These are phyloP conservation scores for Crossoptilon crossoptilon DNA, from an alignment of 2,797 vertebrate species.

Conservation along the genomic window DNA sequence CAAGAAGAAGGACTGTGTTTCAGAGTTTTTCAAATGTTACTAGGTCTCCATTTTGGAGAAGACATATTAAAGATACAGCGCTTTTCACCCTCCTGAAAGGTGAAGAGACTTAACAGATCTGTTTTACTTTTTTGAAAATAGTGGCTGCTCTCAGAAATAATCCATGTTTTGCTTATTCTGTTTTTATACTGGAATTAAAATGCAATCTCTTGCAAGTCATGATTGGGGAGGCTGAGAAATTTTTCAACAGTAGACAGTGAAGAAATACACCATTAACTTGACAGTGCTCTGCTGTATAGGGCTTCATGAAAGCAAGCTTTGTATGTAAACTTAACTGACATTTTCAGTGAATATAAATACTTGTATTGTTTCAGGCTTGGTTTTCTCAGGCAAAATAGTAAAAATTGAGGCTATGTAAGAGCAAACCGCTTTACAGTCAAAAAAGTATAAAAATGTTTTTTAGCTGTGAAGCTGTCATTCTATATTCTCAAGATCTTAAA, in stretches of 20 bases:
- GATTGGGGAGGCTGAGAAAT: not conserved
- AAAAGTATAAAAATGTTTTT: not conserved
- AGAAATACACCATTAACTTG: not conserved
- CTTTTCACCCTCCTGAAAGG: not conserved
- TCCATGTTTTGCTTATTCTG: not conserved
- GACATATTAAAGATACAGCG: not conserved
- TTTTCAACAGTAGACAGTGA: not conserved
- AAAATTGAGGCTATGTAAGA: not conserved
- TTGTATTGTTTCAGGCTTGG: not conserved
- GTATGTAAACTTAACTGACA: not conserved
- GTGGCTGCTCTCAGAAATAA: not conserved
- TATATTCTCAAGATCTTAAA: not conserved
- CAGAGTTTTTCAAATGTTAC: not conserved
- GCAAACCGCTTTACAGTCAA: not conserved
- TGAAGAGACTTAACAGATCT: not conserved
- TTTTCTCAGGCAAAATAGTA: not conserved
- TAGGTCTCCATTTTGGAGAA: constrained; percentile 59
- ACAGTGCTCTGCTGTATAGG: not conserved
- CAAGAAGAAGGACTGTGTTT: constrained; percentile 20
- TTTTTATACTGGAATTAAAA: not conserved
- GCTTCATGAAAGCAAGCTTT: not conserved
- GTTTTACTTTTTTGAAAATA: not conserved
- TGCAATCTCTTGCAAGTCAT: constrained; percentile 40
- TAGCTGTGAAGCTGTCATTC: not conserved
- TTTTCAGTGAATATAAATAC: not conserved